These are phyloP conservation scores for Choloepus hoffmanni DNA, from an alignment of 2,113 vertebrate species.

Conservation along the genomic window DNA sequence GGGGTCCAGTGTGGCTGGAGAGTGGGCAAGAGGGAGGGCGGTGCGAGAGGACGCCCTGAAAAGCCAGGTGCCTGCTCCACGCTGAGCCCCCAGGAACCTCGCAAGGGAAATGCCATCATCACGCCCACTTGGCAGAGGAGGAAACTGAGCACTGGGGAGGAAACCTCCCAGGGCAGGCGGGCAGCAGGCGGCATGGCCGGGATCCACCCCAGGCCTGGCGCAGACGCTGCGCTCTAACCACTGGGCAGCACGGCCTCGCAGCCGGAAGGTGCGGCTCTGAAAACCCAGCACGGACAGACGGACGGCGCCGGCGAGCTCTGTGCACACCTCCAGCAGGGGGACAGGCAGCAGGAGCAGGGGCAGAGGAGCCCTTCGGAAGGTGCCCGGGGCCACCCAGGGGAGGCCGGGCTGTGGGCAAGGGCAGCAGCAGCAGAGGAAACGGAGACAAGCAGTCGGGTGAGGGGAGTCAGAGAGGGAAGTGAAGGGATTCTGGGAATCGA, in stretches of 20 bases:
- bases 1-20: background rate
- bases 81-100: background rate
- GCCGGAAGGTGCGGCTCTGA: background rate
- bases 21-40: background rate
- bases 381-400: background rate
- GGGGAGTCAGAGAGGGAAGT: background rate
- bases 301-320: background rate
- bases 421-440: background rate
- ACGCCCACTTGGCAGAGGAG: background rate
- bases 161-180: background rate
- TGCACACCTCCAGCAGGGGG: background rate
- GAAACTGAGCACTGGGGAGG: background rate
- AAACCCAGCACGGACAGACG: rapidly evolving
- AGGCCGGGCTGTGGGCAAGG: background rate
- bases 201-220: background rate
- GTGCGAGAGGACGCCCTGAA: background rate
- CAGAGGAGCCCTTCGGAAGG: background rate
- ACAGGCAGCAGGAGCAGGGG: background rate
- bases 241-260: background rate
- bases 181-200: too few species aligned
- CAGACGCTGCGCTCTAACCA: background rate
- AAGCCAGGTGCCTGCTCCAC: background rate
- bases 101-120: background rate
- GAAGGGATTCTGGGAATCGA: background rate
- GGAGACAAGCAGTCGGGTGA: background rate